phyloP scores from a whole-genome alignment of 2,113 vertebrate genomes.

The Nymphicus hollandicus region DNA sequence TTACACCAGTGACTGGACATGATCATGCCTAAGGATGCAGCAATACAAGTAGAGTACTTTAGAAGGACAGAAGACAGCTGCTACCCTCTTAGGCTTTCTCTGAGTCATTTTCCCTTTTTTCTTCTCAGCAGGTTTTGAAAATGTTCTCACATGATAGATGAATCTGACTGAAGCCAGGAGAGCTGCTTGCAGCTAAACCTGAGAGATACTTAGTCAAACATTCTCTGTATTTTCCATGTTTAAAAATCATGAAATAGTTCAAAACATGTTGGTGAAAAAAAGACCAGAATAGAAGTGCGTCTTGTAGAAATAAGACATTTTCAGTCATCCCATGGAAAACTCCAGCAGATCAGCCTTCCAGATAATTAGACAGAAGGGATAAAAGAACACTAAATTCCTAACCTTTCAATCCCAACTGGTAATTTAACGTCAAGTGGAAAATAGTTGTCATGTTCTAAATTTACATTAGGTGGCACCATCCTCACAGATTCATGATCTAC shows the following conservation, averaged over 20 bases:
- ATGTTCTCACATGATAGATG: neutral
- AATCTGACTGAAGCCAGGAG: neutral
- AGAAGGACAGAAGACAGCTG: neutral
- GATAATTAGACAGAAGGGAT: neutral
- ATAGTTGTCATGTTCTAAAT: neutral
- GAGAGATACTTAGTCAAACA: neutral
- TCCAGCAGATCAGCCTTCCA: neutral
- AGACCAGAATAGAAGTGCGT: neutral
- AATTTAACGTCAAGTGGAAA: neutral
- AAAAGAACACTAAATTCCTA: neutral
- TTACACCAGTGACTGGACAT: neutral
- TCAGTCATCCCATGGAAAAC: neutral
- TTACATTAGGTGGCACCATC: constrained; percentile 72
- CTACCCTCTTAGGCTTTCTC: neutral
- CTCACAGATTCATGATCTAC: constrained; percentile 20
- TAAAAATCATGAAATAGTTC: neutral
- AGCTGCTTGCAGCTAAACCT: neutral
- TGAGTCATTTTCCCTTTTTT: neutral
- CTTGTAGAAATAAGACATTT: neutral
- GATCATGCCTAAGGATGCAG: neutral
- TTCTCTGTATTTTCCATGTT: neutral
- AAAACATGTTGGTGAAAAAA: neutral
- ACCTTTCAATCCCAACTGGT: neutral
- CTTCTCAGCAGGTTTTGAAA: neutral
- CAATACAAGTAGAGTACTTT: neutral